phyloP scores from a whole-genome alignment of 2,888 invertebrate genomes.

The Lamellibrachia satsuma region DNA sequence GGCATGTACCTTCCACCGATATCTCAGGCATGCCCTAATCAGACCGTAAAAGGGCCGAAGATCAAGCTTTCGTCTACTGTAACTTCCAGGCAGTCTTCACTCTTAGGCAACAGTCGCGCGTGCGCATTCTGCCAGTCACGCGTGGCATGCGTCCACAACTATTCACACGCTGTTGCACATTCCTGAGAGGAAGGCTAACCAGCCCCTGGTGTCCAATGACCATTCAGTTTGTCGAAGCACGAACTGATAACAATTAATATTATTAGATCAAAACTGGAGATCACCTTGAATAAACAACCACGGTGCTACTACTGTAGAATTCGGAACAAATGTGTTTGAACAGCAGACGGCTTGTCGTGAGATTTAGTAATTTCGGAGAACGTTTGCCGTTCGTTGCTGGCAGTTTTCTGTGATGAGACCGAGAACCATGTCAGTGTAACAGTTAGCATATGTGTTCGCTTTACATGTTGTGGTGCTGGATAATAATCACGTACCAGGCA shows the following conservation, averaged over 20 bases:
- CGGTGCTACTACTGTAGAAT: background rate
- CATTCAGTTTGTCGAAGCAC: background rate
- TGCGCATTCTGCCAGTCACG: background rate
- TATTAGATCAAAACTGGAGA: slow-evolving; percentile 10
- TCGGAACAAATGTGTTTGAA: background rate
- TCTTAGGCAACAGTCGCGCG: background rate
- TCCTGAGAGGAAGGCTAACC: background rate
- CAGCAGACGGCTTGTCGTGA: background rate
- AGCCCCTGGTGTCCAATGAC: slow-evolving; percentile 3
- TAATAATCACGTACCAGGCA: background rate
- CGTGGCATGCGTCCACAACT: background rate
- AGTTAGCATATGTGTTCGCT: background rate
- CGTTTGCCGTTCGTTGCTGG: background rate
- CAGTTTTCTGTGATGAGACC: background rate
- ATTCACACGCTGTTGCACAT: background rate
- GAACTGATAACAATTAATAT: background rate
- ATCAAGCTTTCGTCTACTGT: background rate
- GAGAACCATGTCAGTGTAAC: background rate
- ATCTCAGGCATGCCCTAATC: background rate
- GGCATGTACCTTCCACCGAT: background rate
- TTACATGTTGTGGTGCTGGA: background rate
- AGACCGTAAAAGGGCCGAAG: background rate
- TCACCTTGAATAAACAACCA: background rate
- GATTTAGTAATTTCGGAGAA: background rate
- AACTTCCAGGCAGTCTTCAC: background rate